These are phyloP conservation scores for Erebia palarica DNA, from an alignment of 2,888 invertebrate species.

Conservation along the genomic window DNA sequence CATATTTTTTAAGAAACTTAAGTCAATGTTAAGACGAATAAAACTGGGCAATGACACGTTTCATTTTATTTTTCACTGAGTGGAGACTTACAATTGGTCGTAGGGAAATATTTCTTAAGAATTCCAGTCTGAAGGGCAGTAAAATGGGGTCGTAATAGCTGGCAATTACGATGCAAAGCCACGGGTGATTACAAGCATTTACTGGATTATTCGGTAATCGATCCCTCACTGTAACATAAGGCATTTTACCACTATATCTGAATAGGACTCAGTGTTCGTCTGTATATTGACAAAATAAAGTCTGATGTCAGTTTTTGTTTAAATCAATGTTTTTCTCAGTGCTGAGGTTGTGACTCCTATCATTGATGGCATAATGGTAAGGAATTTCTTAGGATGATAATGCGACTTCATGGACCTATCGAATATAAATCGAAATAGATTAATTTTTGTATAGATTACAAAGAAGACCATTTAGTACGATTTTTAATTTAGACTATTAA, in stretches of 20 bases:
- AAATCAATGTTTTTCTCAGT: too few species aligned
- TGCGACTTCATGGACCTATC: too few species aligned
- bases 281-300: background rate
- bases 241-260: conserved; percentile 42
- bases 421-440: too few species aligned
- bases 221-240: conserved; percentile 59
- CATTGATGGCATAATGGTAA: too few species aligned
- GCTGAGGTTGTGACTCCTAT: too few species aligned
- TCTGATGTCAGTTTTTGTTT: too few species aligned
- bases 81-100: conserved; percentile 24
- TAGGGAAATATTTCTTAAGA: conserved; percentile 33
- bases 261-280: conserved; percentile 12
- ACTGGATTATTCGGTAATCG: conserved; percentile 77
- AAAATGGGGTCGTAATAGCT: conserved; percentile 57
- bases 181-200: conserved; percentile 77
- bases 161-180: conserved; percentile 70
- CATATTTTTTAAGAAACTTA: background rate
- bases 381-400: too few species aligned
- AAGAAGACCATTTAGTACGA: too few species aligned
- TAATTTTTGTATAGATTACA: too few species aligned
- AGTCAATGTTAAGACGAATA: background rate
- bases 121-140: conserved; percentile 34
- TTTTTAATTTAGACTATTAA: too few species aligned
- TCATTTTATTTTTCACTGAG: conserved; percentile 9
- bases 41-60: conserved; percentile 2